Evolutionary conservation across 2,888 invertebrate species (phyloP).

Genomic region (Osmoderma eremita): DNA sequence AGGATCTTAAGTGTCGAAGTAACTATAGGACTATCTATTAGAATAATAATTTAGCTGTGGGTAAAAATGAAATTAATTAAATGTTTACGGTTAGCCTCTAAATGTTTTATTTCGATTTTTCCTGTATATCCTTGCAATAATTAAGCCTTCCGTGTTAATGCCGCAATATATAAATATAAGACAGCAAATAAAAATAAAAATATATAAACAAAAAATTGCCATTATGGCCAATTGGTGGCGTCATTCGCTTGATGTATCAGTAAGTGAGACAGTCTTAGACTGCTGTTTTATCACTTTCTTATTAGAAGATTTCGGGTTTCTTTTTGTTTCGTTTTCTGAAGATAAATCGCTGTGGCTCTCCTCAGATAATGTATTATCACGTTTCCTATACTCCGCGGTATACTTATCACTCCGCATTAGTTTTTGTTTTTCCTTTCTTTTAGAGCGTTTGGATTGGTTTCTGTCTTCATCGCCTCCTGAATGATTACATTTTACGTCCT

Average conservation of each 20-base stretch:
- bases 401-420: slow-evolving; percentile 25
- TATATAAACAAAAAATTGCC: slow-evolving; percentile 68
- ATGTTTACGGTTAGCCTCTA: not conserved
- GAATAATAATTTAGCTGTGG: no score
- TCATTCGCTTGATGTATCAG: slow-evolving; percentile 64
- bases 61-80: no score
- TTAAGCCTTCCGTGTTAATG: slow-evolving; percentile 67
- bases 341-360: slow-evolving; percentile 53
- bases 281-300: slow-evolving; percentile 52
- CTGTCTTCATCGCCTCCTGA: slow-evolving; percentile 13
- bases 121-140: slow-evolving; percentile 62
- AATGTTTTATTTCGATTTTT: slow-evolving; percentile 42
- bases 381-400: slow-evolving; percentile 17
- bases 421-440: slow-evolving; percentile 22
- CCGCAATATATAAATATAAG: slow-evolving; percentile 69
- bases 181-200: slow-evolving; percentile 67
- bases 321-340: slow-evolving; percentile 49
- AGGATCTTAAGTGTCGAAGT: no score
- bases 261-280: slow-evolving; percentile 52
- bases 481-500: slow-evolving; percentile 1
- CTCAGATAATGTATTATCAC: slow-evolving; percentile 44
- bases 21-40: no score
- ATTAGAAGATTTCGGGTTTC: slow-evolving; percentile 48
- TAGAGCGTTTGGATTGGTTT: slow-evolving; percentile 3
- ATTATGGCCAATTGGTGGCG: slow-evolving; percentile 69